A percentile compares a stretch with the other conserved stretches of the same genome.
phyloP scores from a whole-genome alignment of 1,140 invertebrate genomes.

The Aphaenogaster ashmeadi region DNA sequence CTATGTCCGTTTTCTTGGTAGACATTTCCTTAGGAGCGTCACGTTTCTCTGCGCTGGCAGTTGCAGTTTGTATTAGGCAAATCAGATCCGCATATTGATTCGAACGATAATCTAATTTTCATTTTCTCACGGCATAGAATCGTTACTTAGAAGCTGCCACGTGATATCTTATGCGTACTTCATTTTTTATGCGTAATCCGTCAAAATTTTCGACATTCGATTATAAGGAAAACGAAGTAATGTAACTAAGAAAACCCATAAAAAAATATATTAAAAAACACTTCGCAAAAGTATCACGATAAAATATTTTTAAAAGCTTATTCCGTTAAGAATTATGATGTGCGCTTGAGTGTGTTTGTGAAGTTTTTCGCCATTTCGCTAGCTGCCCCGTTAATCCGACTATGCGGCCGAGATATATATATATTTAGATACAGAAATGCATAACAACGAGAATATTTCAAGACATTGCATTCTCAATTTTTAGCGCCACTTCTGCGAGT shows the following conservation, averaged over 20 bases:
- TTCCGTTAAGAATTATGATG: conserved; percentile 46
- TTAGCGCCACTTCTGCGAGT: conserved; percentile 45
- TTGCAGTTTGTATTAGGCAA: background rate
- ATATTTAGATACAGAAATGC: conserved; percentile 76
- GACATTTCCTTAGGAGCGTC: conserved; percentile 52
- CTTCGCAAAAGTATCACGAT: conserved; percentile 27
- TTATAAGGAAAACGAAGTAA: conserved; percentile 9
- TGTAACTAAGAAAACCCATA: background rate
- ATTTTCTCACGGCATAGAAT: background rate
- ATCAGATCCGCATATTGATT: conserved; percentile 28
- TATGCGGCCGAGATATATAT: conserved; percentile 59
- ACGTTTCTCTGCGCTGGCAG: conserved; percentile 12
- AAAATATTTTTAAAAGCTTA: conserved; percentile 55
- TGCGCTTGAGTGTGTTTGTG: conserved; percentile 51
- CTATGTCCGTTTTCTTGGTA: conserved; percentile 52
- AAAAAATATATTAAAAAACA: conserved; percentile 18
- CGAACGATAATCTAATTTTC: conserved; percentile 33
- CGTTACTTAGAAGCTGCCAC: background rate
- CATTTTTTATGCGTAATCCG: background rate
- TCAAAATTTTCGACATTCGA: background rate
- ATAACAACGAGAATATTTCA: conserved; percentile 73
- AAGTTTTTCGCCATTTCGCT: conserved; percentile 65
- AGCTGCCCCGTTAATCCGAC: conserved; percentile 68
- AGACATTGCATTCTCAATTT: conserved; percentile 59
- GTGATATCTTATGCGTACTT: background rate